These are phyloP conservation scores for Helleia helle DNA, from an alignment of 2,888 invertebrate species.

Conservation along the genomic window DNA sequence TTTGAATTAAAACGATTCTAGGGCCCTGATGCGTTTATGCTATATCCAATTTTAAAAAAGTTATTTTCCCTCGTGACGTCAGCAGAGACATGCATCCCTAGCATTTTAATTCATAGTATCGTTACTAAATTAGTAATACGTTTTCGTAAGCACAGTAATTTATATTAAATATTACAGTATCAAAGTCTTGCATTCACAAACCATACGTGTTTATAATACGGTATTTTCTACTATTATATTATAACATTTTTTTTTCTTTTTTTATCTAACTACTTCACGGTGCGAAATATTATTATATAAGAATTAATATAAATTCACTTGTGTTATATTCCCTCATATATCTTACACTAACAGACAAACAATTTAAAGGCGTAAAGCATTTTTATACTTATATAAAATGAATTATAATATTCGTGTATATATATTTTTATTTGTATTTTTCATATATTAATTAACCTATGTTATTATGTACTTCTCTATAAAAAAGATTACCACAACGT, in stretches of 20 bases:
- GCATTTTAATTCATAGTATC: slow-evolving; percentile 6
- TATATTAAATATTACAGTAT: slow-evolving; percentile 24
- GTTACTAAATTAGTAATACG: slow-evolving; percentile 44
- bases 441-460: slow-evolving; percentile 60
- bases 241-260: slow-evolving; percentile 36
- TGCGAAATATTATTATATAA: slow-evolving; percentile 47
- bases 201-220: slow-evolving; percentile 5
- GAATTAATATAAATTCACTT: slow-evolving; percentile 7
- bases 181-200: slow-evolving; percentile 6
- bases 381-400: slow-evolving; percentile 58
- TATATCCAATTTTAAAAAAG: too few species aligned
- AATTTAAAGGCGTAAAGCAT: slow-evolving; percentile 70
- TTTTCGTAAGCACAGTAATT: slow-evolving; percentile 52
- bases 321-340: slow-evolving; percentile 7
- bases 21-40: not conserved
- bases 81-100: not conserved
- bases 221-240: slow-evolving; percentile 7
- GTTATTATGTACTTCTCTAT: too few species aligned
- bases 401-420: slow-evolving; percentile 69
- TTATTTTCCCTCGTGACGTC: too few species aligned
- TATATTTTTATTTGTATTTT: slow-evolving; percentile 72
- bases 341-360: slow-evolving; percentile 52
- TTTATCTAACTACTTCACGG: slow-evolving; percentile 61
- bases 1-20: slow-evolving; percentile 8
- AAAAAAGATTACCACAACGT: slow-evolving; percentile 69